Evolutionary conservation across 2,888 invertebrate species (phyloP).

Genomic region (Masnerella sp.): DNA sequence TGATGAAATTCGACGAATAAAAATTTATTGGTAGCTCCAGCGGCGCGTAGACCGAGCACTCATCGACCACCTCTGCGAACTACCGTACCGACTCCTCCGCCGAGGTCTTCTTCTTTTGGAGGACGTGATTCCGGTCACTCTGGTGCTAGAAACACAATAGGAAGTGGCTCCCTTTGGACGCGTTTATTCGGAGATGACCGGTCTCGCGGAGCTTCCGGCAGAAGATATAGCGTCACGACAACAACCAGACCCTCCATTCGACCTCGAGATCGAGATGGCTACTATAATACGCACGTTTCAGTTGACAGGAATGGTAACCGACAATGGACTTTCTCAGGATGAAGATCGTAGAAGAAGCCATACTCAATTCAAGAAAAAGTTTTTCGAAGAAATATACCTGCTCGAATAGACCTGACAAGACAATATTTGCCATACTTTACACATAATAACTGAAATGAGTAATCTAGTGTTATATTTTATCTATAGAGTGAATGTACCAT

Average conservation of each 20-base stretch:
- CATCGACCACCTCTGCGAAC: slow-evolving; percentile 57
- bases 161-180: slow-evolving; percentile 66
- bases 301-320: slow-evolving; percentile 70
- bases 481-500: no score
- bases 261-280: slow-evolving; percentile 62
- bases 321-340: slow-evolving; percentile 73
- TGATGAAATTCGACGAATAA: slow-evolving; percentile 38
- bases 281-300: slow-evolving; percentile 69
- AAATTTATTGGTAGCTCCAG: slow-evolving; percentile 65
- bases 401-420: no score
- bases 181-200: slow-evolving; percentile 65
- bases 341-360: slow-evolving; percentile 29
- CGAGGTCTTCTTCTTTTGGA: slow-evolving; percentile 67
- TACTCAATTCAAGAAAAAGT: no score
- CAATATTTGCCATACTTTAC: no score
- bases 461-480: no score
- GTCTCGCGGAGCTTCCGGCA: slow-evolving; percentile 48
- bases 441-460: no score
- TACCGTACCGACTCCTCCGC: slow-evolving; percentile 67
- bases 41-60: slow-evolving; percentile 52
- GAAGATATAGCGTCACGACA: slow-evolving; percentile 52
- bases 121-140: slow-evolving; percentile 63
- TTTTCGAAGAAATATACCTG: no score
- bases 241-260: slow-evolving; percentile 53
- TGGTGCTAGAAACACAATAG: slow-evolving; percentile 68